Evolutionary conservation across 2,888 invertebrate species (phyloP).

Genomic region (Hirtodrosophila confusa): DNA sequence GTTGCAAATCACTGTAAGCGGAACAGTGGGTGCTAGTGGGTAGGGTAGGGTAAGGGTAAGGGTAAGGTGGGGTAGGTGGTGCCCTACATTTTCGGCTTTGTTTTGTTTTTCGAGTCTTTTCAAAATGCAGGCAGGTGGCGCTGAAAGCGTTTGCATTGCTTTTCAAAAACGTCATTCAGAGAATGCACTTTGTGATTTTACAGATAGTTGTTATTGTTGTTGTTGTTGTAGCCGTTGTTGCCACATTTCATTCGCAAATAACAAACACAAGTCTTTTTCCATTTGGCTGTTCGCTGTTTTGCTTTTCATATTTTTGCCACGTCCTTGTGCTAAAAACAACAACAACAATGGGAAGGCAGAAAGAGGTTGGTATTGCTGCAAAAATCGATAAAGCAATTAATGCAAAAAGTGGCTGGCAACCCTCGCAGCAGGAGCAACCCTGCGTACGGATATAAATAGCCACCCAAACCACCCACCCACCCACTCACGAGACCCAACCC

Average conservation of each 20-base stretch:
- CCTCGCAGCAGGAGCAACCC: conserved; percentile 55
- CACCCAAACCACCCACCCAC: conserved; percentile 22
- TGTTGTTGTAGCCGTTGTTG: conserved; percentile 17
- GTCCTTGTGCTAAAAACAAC: conserved; percentile 72
- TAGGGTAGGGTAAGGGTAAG: neutral
- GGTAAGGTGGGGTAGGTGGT: too few relatives aligned
- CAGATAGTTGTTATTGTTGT: conserved; percentile 27
- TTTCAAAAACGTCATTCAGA: conserved; percentile 54
- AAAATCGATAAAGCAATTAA: conserved; percentile 82
- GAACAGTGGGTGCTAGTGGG: conserved; percentile 3
- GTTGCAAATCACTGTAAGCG: conserved; percentile 28
- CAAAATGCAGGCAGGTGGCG: conserved; percentile 58
- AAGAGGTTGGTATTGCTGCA: conserved; percentile 46
- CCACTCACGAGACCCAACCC: conserved; percentile 11
- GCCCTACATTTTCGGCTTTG: conserved; percentile 71
- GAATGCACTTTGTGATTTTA: conserved; percentile 57
- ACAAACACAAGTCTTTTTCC: conserved; percentile 48
- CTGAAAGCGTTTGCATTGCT: conserved; percentile 52
- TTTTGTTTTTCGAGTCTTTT: conserved; percentile 44
- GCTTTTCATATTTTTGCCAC: conserved; percentile 57
- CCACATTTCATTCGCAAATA: conserved; percentile 55
- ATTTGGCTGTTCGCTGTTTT: conserved; percentile 44
- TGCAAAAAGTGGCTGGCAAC: conserved; percentile 69
- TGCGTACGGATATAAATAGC: conserved; percentile 64
- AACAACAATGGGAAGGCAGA: conserved; percentile 24